phyloP scores from a whole-genome alignment of 2,888 invertebrate species.

The Trichopoda pennipes region DNA sequence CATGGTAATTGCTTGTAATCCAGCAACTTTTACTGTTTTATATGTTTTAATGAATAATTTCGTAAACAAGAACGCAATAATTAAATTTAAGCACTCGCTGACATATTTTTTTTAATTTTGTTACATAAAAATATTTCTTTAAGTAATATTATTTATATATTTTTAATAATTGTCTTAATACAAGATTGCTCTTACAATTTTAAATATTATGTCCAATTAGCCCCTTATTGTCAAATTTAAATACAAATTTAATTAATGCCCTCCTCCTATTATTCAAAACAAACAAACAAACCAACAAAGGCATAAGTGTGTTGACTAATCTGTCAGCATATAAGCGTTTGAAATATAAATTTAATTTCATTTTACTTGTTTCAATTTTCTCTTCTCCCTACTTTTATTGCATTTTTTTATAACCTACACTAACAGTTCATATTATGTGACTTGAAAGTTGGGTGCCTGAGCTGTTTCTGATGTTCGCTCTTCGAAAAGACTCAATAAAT shows the following conservation, averaged over 20 bases:
- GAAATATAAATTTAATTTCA: constrained; percentile 13
- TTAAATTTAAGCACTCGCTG: too few species aligned
- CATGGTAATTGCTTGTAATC: too few species aligned
- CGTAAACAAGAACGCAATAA: too few species aligned
- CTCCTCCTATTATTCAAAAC: constrained; percentile 11
- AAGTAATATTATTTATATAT: too few species aligned
- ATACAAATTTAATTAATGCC: not conserved
- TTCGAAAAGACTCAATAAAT: constrained; percentile 23
- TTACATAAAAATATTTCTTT: too few species aligned
- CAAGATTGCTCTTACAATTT: too few species aligned
- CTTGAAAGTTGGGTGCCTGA: constrained; percentile 21
- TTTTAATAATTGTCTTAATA: too few species aligned
- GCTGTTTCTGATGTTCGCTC: not conserved
- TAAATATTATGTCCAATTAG: not conserved
- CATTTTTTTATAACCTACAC: constrained; percentile 29
- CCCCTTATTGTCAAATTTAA: constrained; percentile 27
- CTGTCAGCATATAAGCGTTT: constrained; percentile 46
- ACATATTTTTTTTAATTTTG: too few species aligned
- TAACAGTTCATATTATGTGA: constrained; percentile 39
- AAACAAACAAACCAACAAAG: constrained; percentile 8
- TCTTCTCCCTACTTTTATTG: constrained; percentile 4
- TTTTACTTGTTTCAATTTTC: constrained; percentile 26
- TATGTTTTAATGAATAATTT: too few species aligned
- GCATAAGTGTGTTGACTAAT: constrained; percentile 56
- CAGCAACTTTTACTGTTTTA: too few species aligned